A percentile compares a stretch with the other conserved stretches of the same genome.
phyloP scores from a whole-genome alignment of 2,113 vertebrate species.

The Bos taurus region DNA sequence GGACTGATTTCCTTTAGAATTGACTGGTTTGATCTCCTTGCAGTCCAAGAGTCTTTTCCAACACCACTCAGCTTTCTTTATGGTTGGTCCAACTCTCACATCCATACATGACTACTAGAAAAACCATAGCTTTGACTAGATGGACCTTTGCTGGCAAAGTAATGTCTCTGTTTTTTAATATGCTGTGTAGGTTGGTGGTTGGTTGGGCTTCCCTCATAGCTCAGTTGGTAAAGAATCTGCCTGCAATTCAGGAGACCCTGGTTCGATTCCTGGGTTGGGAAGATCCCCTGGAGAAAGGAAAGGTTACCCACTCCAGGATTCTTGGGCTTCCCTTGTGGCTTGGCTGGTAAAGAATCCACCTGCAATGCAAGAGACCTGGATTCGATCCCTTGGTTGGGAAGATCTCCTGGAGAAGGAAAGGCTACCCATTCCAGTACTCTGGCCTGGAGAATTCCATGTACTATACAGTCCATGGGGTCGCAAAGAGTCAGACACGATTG shows the following conservation, averaged over 20 bases:
- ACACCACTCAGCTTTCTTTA: not conserved
- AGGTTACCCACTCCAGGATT: not conserved
- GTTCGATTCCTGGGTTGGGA: not conserved
- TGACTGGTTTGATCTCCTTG: not conserved
- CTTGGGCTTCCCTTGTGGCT: not conserved
- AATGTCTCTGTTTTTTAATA: not conserved
- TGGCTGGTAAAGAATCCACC: fast-evolving
- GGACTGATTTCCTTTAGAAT: not conserved
- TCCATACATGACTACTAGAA: not conserved
- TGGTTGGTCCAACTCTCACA: not conserved
- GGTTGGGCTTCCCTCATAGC: not conserved
- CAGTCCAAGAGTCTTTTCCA: not conserved
- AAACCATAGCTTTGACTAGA: not conserved
- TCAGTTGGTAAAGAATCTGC: not conserved
- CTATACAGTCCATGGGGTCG: not conserved
- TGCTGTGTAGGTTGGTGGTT: not conserved
- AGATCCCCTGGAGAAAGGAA: not conserved
- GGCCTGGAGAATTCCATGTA: not conserved
- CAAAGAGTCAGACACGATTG: not conserved
- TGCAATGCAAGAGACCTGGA: not conserved
- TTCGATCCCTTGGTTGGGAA: not conserved
- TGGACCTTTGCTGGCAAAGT: fast-evolving
- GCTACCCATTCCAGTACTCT: not conserved
- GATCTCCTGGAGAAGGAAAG: not conserved
- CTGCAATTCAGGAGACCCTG: not conserved